Conservation (phyloP, 2,113 vertebrate species). For the Erpornis zantholeuca region DNA sequence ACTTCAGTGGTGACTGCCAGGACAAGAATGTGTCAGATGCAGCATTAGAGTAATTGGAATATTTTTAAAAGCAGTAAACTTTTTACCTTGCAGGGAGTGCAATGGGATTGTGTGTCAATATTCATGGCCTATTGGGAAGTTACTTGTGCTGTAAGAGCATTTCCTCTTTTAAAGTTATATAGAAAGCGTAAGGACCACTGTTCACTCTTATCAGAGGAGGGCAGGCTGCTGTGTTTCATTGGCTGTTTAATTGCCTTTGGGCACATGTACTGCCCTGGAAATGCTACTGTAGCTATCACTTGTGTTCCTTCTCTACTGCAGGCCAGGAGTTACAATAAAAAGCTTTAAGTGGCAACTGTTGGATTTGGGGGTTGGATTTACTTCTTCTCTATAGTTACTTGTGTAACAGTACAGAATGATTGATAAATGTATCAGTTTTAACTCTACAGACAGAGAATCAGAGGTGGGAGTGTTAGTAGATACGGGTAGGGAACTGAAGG, state of each 20-base stretch:
- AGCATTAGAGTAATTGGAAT: neutral
- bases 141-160: neutral
- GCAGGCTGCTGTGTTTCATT: neutral
- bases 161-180: neutral
- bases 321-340: neutral
- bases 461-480: neutral
- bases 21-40: rapidly evolving
- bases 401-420: neutral
- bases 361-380: neutral
- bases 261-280: neutral
- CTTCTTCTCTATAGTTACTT: neutral
- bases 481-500: neutral
- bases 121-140: neutral
- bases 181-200: neutral
- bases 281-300: neutral
- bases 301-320: neutral
- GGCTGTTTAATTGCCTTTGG: neutral
- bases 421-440: neutral
- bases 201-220: neutral
- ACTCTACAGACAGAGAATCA: neutral
- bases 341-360: neutral
- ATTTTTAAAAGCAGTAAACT: neutral
- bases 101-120: neutral
- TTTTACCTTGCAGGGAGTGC: neutral
- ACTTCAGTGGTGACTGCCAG: neutral